phyloP scores from a whole-genome alignment of 2,888 invertebrate species.

The Lottia scabra region DNA sequence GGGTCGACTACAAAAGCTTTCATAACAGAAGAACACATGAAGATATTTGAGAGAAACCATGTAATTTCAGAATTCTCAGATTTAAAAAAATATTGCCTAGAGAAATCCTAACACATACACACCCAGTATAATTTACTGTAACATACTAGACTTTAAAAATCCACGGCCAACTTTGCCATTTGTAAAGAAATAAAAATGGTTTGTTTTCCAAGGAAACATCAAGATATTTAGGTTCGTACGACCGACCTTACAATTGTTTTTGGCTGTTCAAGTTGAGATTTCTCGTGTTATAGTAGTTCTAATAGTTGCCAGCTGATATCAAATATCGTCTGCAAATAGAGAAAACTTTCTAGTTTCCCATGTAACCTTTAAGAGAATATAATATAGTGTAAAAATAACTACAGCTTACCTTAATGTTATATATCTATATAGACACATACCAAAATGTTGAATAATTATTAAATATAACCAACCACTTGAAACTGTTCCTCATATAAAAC shows the following conservation, averaged over 20 bases:
- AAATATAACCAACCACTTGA: too few relatives aligned
- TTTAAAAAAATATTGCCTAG: not conserved
- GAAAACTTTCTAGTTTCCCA: too few relatives aligned
- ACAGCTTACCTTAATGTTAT: too few relatives aligned
- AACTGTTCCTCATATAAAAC: too few relatives aligned
- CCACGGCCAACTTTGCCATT: not conserved
- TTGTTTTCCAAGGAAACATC: slow-evolving; percentile 1
- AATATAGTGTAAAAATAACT: too few relatives aligned
- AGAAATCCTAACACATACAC: not conserved
- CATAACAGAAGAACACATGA: not conserved
- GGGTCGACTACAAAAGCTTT: not conserved
- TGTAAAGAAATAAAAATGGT: not conserved
- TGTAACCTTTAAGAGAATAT: too few relatives aligned
- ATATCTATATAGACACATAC: too few relatives aligned
- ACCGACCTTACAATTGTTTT: slow-evolving; percentile 2
- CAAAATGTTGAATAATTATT: too few relatives aligned
- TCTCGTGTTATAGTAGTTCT: not conserved
- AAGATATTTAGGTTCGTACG: slow-evolving; percentile 4
- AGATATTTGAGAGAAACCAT: not conserved
- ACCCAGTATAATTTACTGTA: not conserved
- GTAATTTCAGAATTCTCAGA: slow-evolving; percentile 5
- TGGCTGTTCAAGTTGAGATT: not conserved
- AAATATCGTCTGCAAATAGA: not conserved
- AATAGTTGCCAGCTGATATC: not conserved
- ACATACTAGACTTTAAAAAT: not conserved